Conservation (phyloP, 2,888 invertebrate species). For the Amblyjoppa fuscipennis region DNA sequence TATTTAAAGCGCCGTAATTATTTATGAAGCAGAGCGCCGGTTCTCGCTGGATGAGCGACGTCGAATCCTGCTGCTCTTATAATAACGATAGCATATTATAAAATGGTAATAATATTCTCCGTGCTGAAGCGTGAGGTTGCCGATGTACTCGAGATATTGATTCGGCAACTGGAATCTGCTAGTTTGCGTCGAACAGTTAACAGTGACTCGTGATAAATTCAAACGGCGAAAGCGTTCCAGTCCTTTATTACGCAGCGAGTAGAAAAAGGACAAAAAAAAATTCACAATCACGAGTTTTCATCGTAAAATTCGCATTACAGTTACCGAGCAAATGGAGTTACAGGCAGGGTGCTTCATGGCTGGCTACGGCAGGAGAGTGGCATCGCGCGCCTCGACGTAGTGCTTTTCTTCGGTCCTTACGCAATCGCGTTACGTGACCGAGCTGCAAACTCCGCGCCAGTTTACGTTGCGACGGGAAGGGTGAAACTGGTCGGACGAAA, state of each 20-base stretch:
- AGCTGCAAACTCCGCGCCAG: slow-evolving; percentile 42
- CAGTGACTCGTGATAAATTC: neutral
- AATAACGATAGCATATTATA: slow-evolving; percentile 31
- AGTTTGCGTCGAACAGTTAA: neutral
- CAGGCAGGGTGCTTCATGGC: slow-evolving; percentile 3
- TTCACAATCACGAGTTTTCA: slow-evolving; percentile 39
- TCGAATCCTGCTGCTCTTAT: slow-evolving; percentile 24
- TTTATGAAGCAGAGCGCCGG: slow-evolving; percentile 27
- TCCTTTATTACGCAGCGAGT: too few species aligned
- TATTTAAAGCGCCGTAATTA: slow-evolving; percentile 55
- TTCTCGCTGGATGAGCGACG: slow-evolving; percentile 29
- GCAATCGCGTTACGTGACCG: slow-evolving; percentile 60
- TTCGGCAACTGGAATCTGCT: neutral
- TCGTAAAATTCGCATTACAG: slow-evolving; percentile 56
- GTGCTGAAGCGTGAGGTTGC: slow-evolving; percentile 5
- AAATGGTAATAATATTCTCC: neutral
- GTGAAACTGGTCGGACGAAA: neutral
- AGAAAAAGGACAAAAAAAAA: slow-evolving; percentile 21
- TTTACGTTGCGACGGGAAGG: slow-evolving; percentile 29
- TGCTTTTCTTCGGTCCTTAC: slow-evolving; percentile 53
- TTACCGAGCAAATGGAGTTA: slow-evolving; percentile 33
- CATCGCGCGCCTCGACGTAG: slow-evolving; percentile 22
- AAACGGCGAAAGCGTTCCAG: neutral
- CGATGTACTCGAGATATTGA: slow-evolving; percentile 17
- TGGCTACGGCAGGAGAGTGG: neutral